phyloP scores from a whole-genome alignment of 2,113 vertebrate genomes.

The Tinamus guttatus region DNA sequence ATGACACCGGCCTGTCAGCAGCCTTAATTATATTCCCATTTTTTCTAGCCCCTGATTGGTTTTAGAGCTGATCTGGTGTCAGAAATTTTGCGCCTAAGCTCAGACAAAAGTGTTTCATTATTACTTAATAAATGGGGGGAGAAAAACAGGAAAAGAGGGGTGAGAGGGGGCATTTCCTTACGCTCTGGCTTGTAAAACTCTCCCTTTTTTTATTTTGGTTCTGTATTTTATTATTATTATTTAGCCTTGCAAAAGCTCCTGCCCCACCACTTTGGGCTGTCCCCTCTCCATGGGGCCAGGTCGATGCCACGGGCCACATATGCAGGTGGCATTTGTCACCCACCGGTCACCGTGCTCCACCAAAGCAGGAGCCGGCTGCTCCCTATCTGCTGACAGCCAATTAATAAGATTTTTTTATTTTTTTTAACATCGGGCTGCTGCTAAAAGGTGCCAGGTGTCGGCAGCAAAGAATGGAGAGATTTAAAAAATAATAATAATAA shows the following conservation, averaged over 20 bases:
- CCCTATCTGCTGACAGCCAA: not conserved
- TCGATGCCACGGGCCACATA: not conserved
- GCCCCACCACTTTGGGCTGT: not conserved
- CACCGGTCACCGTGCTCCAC: not conserved
- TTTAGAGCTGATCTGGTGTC: constrained; percentile 66
- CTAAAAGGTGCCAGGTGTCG: constrained; percentile 29
- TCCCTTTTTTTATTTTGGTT: not conserved
- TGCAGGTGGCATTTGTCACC: too few relatives aligned
- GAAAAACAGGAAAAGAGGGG: not conserved
- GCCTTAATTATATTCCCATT: constrained; percentile 56
- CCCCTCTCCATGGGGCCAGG: not conserved
- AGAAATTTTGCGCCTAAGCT: constrained; percentile 50
- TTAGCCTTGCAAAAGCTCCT: not conserved
- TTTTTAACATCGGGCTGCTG: not conserved
- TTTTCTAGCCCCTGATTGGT: constrained; percentile 48
- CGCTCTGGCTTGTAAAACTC: constrained; percentile 39
- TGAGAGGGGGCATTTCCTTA: not conserved
- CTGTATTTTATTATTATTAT: not conserved
- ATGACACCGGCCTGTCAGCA: constrained; percentile 52
- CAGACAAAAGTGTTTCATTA: constrained; percentile 63
- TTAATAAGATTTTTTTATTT: constrained; percentile 41
- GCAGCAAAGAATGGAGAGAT: not conserved
- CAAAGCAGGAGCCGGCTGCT: constrained; percentile 8
- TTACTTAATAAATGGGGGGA: constrained; percentile 23
- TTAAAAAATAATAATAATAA: constrained; percentile 37